phyloP scores from a whole-genome alignment of 2,888 invertebrate species.

The Lasioglossum zephyrum region DNA sequence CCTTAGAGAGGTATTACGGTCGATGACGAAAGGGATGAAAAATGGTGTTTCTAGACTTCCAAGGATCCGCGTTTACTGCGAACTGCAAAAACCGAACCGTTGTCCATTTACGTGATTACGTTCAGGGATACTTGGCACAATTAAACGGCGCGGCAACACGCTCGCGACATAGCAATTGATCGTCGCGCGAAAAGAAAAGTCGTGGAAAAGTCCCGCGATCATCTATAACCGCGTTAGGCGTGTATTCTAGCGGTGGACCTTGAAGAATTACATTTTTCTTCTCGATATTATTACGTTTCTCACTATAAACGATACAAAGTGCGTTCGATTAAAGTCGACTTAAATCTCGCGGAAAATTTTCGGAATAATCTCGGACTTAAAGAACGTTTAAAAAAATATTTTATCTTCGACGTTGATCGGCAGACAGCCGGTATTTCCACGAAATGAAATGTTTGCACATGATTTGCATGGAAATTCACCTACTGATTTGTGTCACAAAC shows the following conservation, averaged over 20 bases:
- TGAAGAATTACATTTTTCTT: neutral
- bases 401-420: neutral
- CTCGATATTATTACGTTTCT: neutral
- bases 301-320: neutral
- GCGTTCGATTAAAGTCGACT: neutral
- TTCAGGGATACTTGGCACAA: slow-evolving; percentile 18
- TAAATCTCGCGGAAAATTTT: neutral
- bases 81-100: slow-evolving; percentile 29
- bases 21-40: neutral
- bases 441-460: too few relatives aligned
- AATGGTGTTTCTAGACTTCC: neutral
- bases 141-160: slow-evolving; percentile 16
- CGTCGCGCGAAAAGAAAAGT: slow-evolving; percentile 21
- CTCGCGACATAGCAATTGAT: slow-evolving; percentile 11
- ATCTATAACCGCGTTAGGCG: neutral
- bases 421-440: too few relatives aligned
- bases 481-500: too few relatives aligned
- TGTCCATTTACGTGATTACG: slow-evolving; percentile 48
- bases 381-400: neutral
- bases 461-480: too few relatives aligned
- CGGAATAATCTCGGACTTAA: neutral
- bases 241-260: neutral
- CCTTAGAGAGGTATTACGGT: neutral
- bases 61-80: slow-evolving; percentile 18
- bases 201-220: neutral